A percentile compares a stretch with the other conserved stretches of the same genome.
These are phyloP conservation scores for Enteromius mattozi DNA, from an alignment of 2,797 vertebrate genomes.

Conservation along the genomic window DNA sequence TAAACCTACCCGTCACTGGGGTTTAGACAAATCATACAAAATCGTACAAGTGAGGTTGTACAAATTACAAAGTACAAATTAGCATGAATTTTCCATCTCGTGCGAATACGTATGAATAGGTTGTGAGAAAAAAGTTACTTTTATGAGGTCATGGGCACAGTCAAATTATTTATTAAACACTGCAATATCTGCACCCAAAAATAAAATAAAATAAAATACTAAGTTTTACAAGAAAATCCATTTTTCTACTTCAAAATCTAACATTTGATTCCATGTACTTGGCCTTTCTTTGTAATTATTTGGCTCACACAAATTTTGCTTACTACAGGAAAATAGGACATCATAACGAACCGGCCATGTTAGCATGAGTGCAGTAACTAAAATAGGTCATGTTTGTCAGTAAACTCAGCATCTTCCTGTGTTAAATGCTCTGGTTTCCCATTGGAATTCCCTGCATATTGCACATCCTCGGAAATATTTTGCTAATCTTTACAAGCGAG, in stretches of 20 bases:
- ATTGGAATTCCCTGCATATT: neutral
- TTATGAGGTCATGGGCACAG: too few relatives aligned
- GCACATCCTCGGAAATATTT: neutral
- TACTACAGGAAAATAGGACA: neutral
- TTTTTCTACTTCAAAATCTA: neutral
- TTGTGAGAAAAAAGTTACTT: too few relatives aligned
- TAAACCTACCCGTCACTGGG: too few relatives aligned
- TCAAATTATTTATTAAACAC: too few relatives aligned
- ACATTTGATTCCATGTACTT: neutral
- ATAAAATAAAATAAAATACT: too few relatives aligned
- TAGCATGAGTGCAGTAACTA: neutral
- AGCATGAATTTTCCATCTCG: too few relatives aligned
- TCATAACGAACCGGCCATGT: neutral
- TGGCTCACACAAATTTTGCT: neutral
- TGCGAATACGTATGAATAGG: too few relatives aligned
- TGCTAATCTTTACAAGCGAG: conserved; percentile 11
- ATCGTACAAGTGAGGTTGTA: too few relatives aligned
- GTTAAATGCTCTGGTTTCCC: neutral
- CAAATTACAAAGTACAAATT: too few relatives aligned
- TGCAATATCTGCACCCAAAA: too few relatives aligned
- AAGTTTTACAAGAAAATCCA: neutral
- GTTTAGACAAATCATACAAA: too few relatives aligned
- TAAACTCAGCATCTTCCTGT: conserved; percentile 5
- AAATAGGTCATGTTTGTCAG: conserved; percentile 29
- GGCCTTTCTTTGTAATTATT: neutral